A percentile compares a stretch with the other conserved stretches of the same genome.
phyloP scores from a whole-genome alignment of 2,797 vertebrate species.

The Eptatretus atami region DNA sequence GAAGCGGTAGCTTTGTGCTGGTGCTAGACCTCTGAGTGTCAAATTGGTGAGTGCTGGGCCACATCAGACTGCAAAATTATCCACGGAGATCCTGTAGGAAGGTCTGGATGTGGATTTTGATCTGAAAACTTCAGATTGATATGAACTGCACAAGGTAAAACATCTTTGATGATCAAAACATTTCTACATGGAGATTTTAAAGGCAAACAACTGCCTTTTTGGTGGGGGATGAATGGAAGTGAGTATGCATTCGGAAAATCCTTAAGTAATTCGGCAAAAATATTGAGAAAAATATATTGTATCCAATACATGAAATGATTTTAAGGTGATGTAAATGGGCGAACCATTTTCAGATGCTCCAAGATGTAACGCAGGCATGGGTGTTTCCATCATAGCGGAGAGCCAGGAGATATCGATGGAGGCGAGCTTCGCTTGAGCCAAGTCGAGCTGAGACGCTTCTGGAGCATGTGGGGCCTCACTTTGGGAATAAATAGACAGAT shows the following conservation, averaged over 20 bases:
- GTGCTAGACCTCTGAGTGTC: slow-evolving; percentile 46
- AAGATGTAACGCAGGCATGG: slow-evolving; percentile 53
- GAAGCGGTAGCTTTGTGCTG: slow-evolving; percentile 73
- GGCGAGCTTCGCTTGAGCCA: slow-evolving; percentile 28
- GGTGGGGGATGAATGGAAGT: too few species aligned
- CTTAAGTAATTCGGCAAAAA: too few species aligned
- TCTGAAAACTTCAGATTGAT: too few species aligned
- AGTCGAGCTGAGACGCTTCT: slow-evolving; percentile 41
- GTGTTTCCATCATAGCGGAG: slow-evolving; percentile 69
- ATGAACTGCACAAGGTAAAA: too few species aligned
- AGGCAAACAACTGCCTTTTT: too few species aligned
- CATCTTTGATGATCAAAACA: too few species aligned
- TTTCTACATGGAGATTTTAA: too few species aligned
- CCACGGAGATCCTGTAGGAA: slow-evolving; percentile 53
- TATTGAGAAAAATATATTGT: too few species aligned
- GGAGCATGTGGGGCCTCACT: slow-evolving; percentile 74
- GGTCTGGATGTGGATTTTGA: not conserved
- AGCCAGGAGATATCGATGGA: slow-evolving; percentile 57
- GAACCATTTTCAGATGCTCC: slow-evolving; percentile 83
- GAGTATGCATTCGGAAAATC: too few species aligned
- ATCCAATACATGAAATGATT: too few species aligned
- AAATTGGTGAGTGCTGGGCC: slow-evolving; percentile 21
- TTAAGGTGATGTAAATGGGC: slow-evolving; percentile 12
- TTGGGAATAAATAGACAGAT: not conserved
- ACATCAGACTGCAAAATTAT: slow-evolving; percentile 52